These are phyloP conservation scores for Smittia sp. DNA, from an alignment of 2,888 invertebrate species.

Conservation along the genomic window DNA sequence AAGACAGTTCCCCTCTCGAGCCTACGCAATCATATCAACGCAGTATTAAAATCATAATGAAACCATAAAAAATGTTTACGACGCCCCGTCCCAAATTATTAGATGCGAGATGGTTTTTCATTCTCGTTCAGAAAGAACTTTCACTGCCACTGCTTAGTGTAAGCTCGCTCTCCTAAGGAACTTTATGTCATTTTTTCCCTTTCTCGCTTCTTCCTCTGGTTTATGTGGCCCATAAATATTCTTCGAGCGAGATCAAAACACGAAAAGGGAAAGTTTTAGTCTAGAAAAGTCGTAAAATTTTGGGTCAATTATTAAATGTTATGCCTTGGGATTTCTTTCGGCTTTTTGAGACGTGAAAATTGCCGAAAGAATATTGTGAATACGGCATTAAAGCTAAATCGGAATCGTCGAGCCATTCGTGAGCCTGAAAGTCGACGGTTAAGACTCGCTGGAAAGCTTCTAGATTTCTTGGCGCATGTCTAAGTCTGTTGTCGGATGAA, in stretches of 20 bases:
- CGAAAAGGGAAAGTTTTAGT: neutral
- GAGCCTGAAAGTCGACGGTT: too few relatives aligned
- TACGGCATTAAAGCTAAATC: too few relatives aligned
- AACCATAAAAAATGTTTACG: conserved; percentile 36
- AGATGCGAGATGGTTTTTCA: neutral
- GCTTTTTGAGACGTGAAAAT: neutral
- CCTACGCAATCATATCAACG: conserved; percentile 17
- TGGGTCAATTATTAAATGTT: conserved; percentile 8
- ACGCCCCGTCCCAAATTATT: conserved; percentile 28
- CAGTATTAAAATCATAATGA: conserved; percentile 36
- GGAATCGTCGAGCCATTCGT: too few relatives aligned
- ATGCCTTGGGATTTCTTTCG: neutral
- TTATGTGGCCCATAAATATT: neutral
- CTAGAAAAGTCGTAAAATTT: conserved; percentile 5
- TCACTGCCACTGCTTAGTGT: neutral
- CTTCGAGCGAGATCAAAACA: neutral
- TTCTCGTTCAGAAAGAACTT: neutral
- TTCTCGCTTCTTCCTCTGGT: neutral
- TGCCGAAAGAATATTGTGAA: too few relatives aligned
- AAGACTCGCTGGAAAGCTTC: too few relatives aligned
- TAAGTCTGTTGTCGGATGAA: too few relatives aligned
- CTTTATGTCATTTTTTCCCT: neutral
- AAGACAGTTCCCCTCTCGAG: neutral
- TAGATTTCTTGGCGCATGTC: too few relatives aligned
- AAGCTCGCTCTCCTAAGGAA: neutral